Base-by-base conservation (phyloP, 2,113 vertebrate genomes). In the Hippoglossus stenolepis region DNA sequence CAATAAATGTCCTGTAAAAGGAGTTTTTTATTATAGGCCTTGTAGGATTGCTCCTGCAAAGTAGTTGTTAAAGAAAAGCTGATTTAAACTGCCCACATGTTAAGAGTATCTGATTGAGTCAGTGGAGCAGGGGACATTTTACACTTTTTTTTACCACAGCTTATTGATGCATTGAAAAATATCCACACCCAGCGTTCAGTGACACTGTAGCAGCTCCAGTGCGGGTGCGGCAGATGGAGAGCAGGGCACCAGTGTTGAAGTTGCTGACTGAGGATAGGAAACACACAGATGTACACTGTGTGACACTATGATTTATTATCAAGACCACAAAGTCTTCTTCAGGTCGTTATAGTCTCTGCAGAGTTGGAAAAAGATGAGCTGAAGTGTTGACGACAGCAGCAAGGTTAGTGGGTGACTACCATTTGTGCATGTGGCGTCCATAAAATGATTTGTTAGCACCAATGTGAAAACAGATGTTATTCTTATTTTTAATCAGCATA, bases 1-100 rank as follows among this genome's bases (percentile, higher is more conserved):
- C 47, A 71, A 56, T 76, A 71, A 75, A 75, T 45, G 31, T 65
- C 60, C 40, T 28, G n/a, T 75, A 60, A 65, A 70, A 66, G 35
- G 4, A 62, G 43, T 56, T 82, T 56, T 82, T 64, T 38, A 71
- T 61, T 61, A 31, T 54, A 7, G 31, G 43, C 43, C 43, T 57
- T 56, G 24, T 10, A 35, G 4, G 13, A 45, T 13, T 45, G 43
- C 14, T 45, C 43, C 61, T 28, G 38, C 45, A 49, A 60, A 61
- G 24, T n/a, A 31, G 17, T 15, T 17, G 47, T n/a, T 21, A 5
- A 21, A 38, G n/a, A 40, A 45, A 21, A 60, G 18, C 12, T n/a
- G 21, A 54, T 38, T 21, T 18, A 20, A 28, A 17, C 9, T 1
- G 11, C 24, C 31, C 31, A n/a, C 24, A 31, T 47, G 17, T 53